Evolutionary conservation across 2,113 vertebrate species (phyloP).

Genomic region (Morone chrysops): DNA sequence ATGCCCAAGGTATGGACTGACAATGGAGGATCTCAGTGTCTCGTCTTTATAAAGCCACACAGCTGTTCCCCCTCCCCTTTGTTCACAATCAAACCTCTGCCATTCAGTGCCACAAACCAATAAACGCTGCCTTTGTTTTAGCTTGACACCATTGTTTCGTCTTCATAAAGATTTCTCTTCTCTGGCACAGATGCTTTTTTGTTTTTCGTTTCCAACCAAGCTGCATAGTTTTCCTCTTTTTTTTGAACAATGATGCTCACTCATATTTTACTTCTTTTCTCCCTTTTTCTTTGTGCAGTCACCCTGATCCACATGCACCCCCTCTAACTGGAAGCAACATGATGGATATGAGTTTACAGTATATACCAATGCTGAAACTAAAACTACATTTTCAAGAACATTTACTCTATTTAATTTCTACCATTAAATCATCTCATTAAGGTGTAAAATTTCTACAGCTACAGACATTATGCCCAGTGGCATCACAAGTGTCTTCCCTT

Average conservation of each 20-base stretch:
- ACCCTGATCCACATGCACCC: slow-evolving; percentile 12
- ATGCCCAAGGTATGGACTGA: slow-evolving; percentile 79
- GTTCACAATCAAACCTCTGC: slow-evolving; percentile 77
- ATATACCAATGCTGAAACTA: background rate
- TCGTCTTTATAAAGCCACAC: slow-evolving; percentile 78
- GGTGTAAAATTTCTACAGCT: background rate
- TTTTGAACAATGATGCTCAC: slow-evolving; percentile 53
- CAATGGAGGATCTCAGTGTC: slow-evolving; percentile 75
- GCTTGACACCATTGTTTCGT: slow-evolving; percentile 77
- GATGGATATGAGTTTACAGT: too few species aligned
- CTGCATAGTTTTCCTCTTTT: slow-evolving; percentile 34
- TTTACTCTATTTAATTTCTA: background rate
- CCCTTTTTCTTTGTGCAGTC: slow-evolving; percentile 1
- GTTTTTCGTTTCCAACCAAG: slow-evolving; percentile 41
- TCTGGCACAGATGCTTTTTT: slow-evolving; percentile 68
- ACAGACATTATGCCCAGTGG: background rate
- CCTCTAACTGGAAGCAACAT: slow-evolving; percentile 18
- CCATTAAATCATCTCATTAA: slow-evolving; percentile 18
- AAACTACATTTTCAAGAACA: slow-evolving; percentile 7
- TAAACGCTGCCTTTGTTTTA: slow-evolving; percentile 82
- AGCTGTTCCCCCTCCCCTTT: slow-evolving; percentile 70
- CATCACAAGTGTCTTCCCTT: slow-evolving; percentile 12
- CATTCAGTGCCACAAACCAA: slow-evolving; percentile 74
- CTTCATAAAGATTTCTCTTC: slow-evolving; percentile 73
- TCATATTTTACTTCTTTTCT: slow-evolving; percentile 35